Evolutionary conservation across 2,888 invertebrate genomes (phyloP), one percentile per base, ranked within the genome.

Genomic region (Xestia rhomboidea): DNA sequence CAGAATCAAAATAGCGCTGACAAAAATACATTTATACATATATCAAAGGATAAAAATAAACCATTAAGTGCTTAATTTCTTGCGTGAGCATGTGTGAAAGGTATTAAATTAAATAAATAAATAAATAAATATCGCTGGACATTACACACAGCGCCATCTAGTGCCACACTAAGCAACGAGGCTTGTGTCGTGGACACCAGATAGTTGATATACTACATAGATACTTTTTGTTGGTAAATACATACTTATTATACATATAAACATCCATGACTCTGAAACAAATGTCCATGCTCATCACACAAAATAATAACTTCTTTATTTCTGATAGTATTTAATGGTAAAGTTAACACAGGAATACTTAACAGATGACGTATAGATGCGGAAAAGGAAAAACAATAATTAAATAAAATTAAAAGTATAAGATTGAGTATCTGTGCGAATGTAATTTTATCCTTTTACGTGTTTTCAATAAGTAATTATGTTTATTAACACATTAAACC

Each of bases 261-360:
- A n/a, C n/a, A n/a, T n/a, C n/a, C n/a, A n/a, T n/a, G n/a, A n/a
- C n/a, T n/a, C n/a, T n/a, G n/a, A n/a, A n/a, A n/a, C n/a, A n/a
- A n/a, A n/a, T n/a, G n/a, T n/a, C n/a, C n/a, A n/a, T n/a, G n/a
- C n/a, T n/a, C n/a, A n/a, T n/a, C n/a, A n/a, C n/a, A n/a, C n/a
- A n/a, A 41, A 54, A 67, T 13, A 38, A 69, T 66, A n/a, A 77
- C 38, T 62, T 54, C 5, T 80, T 82, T 82, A 70, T 80, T 76
- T 80, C 34, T 80, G 69, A 76, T 82, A 41, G 18, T 27, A 46
- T 15, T 10, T 44, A n/a, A 67, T 54, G 30, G 46, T 10, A 57
- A 76, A 69, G 41, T n/a, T n/a, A 27, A 60, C 24, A 60, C 49
- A 34, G 30, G 13, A 41, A 49, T 57, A 49, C 13, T 30, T 68